Base-by-base conservation (phyloP, 1,140 invertebrate genomes). In the Bombyx mandarina region DNA sequence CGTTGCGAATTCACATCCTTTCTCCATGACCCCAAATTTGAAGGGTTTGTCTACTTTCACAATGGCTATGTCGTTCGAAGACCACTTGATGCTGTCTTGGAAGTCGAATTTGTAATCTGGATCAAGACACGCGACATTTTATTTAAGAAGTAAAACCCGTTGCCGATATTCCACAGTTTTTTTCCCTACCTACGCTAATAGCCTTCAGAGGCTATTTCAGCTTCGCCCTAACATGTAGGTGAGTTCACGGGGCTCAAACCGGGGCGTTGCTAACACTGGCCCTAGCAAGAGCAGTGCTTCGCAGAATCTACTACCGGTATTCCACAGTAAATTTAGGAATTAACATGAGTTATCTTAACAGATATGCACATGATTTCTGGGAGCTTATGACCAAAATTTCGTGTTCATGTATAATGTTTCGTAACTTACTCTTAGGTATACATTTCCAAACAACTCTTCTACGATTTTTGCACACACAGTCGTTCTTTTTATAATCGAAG, bases 61-160 rank as follows among this genome's bases (percentile, higher is more conserved):
- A 8, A 86, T 79, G 4, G 83, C 83, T 54, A 86, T 86, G 46
- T 86, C 83, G 56, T 86, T 86, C 0, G 83, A 80, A 5, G 83
- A 84, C 83, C 83, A 86, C 59, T 85, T 84, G 18, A 82, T 73
- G 42, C 82, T 84, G 62, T 86, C 83, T 77, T 82, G 77, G 66
- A 85, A 86, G 61, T 84, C 80, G 57, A 86, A 86, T 61, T 86
- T 85, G 64, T 86, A 86, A 43, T 86, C 83, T 86, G 53, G 7
- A 71, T 75, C 26, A 8, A 4, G 1, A 51, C 8, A 35, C 26
- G 26, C 4, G 26, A 35, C 26, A 35, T 35, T 35, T 18, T 18
- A 18, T 18, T 18, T 18, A 18, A 18, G 12, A 18, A 18, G 12
- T 18, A 18, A 18, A 18, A 18, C 12, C 12, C 12, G 12, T 18